Evolutionary conservation across 2,113 vertebrate genomes (phyloP), one percentile per base, ranked within the genome.

Genomic region (Eira barbara): DNA sequence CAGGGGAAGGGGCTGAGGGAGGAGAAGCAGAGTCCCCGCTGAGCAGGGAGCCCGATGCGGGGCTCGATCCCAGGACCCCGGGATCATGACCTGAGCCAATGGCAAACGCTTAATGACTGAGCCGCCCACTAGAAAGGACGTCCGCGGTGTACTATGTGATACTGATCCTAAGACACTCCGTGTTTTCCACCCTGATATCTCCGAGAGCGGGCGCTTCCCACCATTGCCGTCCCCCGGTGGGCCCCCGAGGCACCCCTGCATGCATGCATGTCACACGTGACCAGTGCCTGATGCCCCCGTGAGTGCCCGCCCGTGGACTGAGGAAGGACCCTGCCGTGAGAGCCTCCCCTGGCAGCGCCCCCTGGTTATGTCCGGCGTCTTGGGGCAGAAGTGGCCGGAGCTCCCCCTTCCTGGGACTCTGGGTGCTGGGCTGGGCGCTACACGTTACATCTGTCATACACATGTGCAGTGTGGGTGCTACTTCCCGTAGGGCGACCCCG

Each of bases 131-230:
- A 59, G 36, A 59, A 18, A 47, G 55, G n/a, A 36, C 1, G 18
- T 9, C 31, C 57, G 6, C 31, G 14, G 17, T 14, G n/a, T 14
- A 0, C 0, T 6, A 9, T 2, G 1, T 45, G 0, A 2, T 52
- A 12, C 0, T 0, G 29, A 47, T 1, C 4, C 52, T 29, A 13
- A 47, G 36, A 14, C 49, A 4, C 49, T 17, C 49, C 4, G 3
- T 52, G 49, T 52, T 52, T 52, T 52, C 49, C 14, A 4, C 49
- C 49, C 49, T 4, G 1, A 52, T 5, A 4, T 5, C 63, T 71
- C 90, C 8, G 20, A n/a, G 42, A 91, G 1, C 11, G 12, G 65
- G 52, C 27, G 4, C 31, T 18, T 25, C 49, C 17, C 29, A 4
- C 49, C 25, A 23, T 18, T 6, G 15, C 7, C 39, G 3, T 1